Conservation (phyloP, 1,140 invertebrate genomes). For the Drosophila fuyamai region DNA sequence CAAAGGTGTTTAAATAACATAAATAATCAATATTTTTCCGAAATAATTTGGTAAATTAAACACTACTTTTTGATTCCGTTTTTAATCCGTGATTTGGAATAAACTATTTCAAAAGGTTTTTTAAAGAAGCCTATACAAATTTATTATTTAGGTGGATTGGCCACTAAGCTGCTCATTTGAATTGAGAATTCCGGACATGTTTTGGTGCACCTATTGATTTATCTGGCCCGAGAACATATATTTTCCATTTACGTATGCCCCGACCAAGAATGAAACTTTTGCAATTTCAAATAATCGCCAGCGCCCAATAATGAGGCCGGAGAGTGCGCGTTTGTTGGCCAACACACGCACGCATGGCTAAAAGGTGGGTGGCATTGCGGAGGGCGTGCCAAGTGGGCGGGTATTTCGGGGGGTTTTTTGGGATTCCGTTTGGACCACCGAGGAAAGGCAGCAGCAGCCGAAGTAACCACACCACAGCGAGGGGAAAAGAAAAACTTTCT, state of each 20-base stretch:
- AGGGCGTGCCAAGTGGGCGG: constrained; percentile 1
- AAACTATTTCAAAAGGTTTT: no score
- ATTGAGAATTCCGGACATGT: constrained; percentile 74
- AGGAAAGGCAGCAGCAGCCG: constrained; percentile 31
- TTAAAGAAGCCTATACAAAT: not conserved
- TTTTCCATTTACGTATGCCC: constrained; percentile 75
- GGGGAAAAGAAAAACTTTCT: constrained; percentile 79
- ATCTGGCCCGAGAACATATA: constrained; percentile 64
- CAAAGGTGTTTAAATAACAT: no score
- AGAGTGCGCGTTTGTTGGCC: constrained; percentile 48
- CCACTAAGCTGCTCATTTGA: constrained; percentile 50
- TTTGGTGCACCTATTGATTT: constrained; percentile 72
- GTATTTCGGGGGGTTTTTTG: constrained; percentile 1
- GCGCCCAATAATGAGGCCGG: constrained; percentile 77
- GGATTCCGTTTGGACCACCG: constrained; percentile 32
- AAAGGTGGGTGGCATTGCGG: constrained; percentile 6
- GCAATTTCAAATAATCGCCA: constrained; percentile 82
- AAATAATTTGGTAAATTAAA: no score
- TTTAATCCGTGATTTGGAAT: no score
- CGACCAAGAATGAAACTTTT: constrained; percentile 78
- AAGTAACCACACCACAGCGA: constrained; percentile 48
- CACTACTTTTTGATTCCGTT: no score
- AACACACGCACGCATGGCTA: constrained; percentile 54
- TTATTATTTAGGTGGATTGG: constrained; percentile 1
- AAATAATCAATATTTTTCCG: no score